Evolutionary conservation across 2,113 vertebrate species (phyloP).

Genomic region (Alligator sinensis): DNA sequence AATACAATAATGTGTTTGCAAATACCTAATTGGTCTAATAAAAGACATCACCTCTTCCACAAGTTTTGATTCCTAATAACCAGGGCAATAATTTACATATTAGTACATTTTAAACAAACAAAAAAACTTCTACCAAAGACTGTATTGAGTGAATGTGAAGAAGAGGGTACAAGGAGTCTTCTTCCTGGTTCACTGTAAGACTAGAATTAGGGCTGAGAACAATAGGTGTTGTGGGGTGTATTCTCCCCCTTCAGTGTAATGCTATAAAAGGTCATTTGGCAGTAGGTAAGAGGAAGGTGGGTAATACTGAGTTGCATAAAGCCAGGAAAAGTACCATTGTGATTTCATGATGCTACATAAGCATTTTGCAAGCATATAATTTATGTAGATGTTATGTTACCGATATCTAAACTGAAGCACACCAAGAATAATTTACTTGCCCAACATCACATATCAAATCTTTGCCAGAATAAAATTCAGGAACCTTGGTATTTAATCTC

Average conservation of each 20-base stretch:
- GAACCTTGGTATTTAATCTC: not conserved
- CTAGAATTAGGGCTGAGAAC: not conserved
- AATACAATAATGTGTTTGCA: no score
- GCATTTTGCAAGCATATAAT: not conserved
- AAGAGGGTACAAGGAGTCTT: not conserved
- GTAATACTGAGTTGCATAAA: not conserved
- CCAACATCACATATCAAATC: not conserved
- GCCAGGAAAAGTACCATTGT: not conserved
- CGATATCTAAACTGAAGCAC: not conserved
- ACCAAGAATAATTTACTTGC: not conserved
- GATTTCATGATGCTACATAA: not conserved
- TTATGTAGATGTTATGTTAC: not conserved
- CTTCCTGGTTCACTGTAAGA: not conserved
- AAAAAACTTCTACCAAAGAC: not conserved
- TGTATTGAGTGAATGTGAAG: not conserved
- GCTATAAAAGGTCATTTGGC: not conserved
- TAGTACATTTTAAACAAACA: not conserved
- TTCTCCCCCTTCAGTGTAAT: not conserved
- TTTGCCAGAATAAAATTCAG: not conserved
- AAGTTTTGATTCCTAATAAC: no score
- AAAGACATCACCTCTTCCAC: no score
- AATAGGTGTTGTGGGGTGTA: not conserved
- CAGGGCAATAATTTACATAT: not conserved
- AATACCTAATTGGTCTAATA: no score
- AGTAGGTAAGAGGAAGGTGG: not conserved